Conservation (phyloP, 1,140 invertebrate genomes). For the Aphaenogaster ashmeadi region DNA sequence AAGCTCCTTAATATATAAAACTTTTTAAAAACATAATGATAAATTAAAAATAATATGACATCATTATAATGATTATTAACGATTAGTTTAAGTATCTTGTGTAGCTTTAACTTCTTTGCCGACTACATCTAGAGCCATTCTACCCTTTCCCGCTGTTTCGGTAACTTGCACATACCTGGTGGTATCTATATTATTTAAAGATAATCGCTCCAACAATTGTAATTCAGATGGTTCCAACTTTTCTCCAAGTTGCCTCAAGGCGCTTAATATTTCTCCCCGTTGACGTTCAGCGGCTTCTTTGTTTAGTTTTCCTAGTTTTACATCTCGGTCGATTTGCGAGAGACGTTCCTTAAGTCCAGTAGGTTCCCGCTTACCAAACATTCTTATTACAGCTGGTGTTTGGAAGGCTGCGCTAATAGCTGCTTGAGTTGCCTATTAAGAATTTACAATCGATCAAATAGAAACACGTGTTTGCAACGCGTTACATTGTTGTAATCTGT, state of each 20-base stretch:
- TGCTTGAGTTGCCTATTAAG: conserved; percentile 91
- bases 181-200: conserved; percentile 81
- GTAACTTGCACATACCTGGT: conserved; percentile 89
- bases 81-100: conserved; percentile 63
- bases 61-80: not conserved
- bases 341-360: conserved; percentile 90
- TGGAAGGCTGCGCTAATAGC: conserved; percentile 93
- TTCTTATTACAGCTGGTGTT: conserved; percentile 92
- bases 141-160: conserved; percentile 84
- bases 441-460: conserved; percentile 48
- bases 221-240: conserved; percentile 89
- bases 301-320: conserved; percentile 87
- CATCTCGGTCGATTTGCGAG: conserved; percentile 87
- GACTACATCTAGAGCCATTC: conserved; percentile 77
- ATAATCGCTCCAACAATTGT: conserved; percentile 88
- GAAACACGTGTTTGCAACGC: conserved; percentile 8
- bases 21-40: not conserved
- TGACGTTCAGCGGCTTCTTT: conserved; percentile 83
- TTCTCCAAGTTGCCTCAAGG: conserved; percentile 91
- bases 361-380: conserved; percentile 93
- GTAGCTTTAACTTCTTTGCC: conserved; percentile 77
- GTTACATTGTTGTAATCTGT: not conserved
- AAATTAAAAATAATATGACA: conserved; percentile 22
- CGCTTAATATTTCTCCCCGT: conserved; percentile 89
- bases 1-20: not conserved